Evolutionary conservation across 2,888 invertebrate species (phyloP).

Genomic region (Tribolium freemani): DNA sequence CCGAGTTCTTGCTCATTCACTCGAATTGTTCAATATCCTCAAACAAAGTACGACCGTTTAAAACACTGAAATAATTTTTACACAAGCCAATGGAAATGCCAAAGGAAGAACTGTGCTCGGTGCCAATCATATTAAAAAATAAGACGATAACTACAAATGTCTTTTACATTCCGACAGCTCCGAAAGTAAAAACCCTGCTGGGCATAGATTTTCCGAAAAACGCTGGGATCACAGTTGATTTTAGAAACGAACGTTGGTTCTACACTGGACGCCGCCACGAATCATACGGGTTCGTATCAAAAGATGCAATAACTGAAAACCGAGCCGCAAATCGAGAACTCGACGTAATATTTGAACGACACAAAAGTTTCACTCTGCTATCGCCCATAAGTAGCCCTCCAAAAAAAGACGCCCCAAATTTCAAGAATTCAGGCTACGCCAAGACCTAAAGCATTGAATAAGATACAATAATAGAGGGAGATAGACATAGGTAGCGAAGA

Average conservation of each 20-base stretch:
- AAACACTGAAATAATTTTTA: neutral
- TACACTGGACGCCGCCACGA: neutral
- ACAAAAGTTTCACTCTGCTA: neutral
- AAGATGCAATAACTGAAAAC: neutral
- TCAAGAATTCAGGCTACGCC: neutral
- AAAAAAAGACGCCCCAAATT: neutral
- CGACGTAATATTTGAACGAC: neutral
- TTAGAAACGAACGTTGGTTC: neutral
- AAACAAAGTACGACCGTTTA: neutral
- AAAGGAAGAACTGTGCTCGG: neutral
- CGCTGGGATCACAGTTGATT: constrained; percentile 6
- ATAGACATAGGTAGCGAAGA: too few relatives aligned
- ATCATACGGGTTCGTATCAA: neutral
- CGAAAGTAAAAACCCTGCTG: constrained; percentile 8
- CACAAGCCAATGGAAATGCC: neutral
- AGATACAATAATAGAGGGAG: too few relatives aligned
- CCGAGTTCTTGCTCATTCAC: too few relatives aligned
- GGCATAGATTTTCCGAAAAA: constrained; percentile 22
- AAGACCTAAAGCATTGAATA: too few relatives aligned
- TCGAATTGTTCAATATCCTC: neutral
- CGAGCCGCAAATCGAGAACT: neutral
- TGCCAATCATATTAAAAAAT: neutral
- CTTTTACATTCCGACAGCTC: neutral
- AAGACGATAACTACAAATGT: neutral
- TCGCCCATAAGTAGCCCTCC: neutral